A percentile compares a stretch with the other conserved stretches of the same genome.
phyloP scores from a whole-genome alignment of 1,140 invertebrate genomes.

The Drosophila pandora region DNA sequence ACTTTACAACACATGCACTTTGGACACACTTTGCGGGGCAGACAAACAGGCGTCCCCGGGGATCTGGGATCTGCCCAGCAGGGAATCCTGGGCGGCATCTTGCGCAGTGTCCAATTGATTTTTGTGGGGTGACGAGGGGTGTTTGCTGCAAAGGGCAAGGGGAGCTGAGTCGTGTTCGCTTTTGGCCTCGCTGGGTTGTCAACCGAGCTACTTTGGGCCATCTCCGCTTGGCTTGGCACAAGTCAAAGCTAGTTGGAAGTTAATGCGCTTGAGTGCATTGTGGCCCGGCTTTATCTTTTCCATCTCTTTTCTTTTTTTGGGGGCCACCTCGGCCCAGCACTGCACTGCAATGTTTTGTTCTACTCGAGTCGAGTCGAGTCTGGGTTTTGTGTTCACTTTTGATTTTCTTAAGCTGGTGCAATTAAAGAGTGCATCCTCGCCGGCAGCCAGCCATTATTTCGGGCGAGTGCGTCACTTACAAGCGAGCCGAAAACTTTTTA shows the following conservation, averaged over 20 bases:
- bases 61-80: slow-evolving; percentile 8
- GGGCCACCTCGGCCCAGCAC: neutral
- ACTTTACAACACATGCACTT: neutral
- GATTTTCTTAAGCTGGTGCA: slow-evolving; percentile 54
- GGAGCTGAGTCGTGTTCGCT: neutral
- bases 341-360: slow-evolving; percentile 11
- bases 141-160: neutral
- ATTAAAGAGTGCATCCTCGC: slow-evolving; percentile 47
- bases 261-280: slow-evolving; percentile 53
- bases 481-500: slow-evolving; percentile 59
- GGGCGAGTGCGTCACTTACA: slow-evolving; percentile 53
- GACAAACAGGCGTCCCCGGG: slow-evolving; percentile 31
- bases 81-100: slow-evolving; percentile 31
- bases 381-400: slow-evolving; percentile 51
- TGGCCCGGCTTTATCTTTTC: slow-evolving; percentile 42
- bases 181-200: slow-evolving; percentile 25
- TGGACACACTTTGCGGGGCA: slow-evolving; percentile 12
- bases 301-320: slow-evolving; percentile 3
- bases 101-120: slow-evolving; percentile 51
- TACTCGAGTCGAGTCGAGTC: slow-evolving; percentile 1
- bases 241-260: slow-evolving; percentile 53
- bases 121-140: slow-evolving; percentile 20
- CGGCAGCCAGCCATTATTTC: slow-evolving; percentile 56
- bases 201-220: slow-evolving; percentile 49
- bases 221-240: slow-evolving; percentile 51